Evolutionary conservation across 2,888 invertebrate species (phyloP).

Genomic region (Cylloceria caligata): DNA sequence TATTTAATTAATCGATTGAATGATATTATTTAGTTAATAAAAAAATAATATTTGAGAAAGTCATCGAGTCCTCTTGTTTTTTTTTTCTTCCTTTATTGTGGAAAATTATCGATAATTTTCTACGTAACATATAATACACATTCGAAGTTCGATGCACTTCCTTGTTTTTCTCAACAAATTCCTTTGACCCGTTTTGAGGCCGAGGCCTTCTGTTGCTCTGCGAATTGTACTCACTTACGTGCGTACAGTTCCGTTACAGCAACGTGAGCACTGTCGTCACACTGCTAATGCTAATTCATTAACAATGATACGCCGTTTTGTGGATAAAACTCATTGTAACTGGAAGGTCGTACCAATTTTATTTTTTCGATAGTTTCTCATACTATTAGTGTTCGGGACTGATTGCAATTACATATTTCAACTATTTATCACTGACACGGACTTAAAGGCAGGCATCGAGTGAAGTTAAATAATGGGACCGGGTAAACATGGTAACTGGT

Average conservation of each 20-base stretch:
- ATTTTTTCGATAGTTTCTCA: not conserved
- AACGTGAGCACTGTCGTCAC: slow-evolving; percentile 37
- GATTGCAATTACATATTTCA: not conserved
- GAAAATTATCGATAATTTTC: slow-evolving; percentile 3
- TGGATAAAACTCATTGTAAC: not conserved
- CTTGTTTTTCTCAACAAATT: slow-evolving; percentile 32
- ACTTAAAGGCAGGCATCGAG: too few species aligned
- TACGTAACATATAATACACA: not conserved
- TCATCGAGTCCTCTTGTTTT: too few species aligned
- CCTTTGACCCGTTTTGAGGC: slow-evolving; percentile 46
- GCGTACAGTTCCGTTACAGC: slow-evolving; percentile 10
- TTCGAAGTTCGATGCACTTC: not conserved
- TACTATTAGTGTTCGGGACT: not conserved
- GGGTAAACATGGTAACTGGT: too few species aligned
- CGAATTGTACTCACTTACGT: not conserved
- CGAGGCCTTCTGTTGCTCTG: slow-evolving; percentile 19
- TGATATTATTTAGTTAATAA: too few species aligned
- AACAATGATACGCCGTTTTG: slow-evolving; percentile 32
- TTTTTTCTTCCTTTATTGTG: too few species aligned
- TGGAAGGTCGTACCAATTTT: not conserved
- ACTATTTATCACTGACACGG: too few species aligned
- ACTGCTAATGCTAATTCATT: slow-evolving; percentile 30
- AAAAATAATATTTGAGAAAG: too few species aligned
- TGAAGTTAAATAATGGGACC: too few species aligned
- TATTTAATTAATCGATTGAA: too few species aligned